phyloP scores from a whole-genome alignment of 2,113 vertebrate genomes.

The Lasiurus cinereus region DNA sequence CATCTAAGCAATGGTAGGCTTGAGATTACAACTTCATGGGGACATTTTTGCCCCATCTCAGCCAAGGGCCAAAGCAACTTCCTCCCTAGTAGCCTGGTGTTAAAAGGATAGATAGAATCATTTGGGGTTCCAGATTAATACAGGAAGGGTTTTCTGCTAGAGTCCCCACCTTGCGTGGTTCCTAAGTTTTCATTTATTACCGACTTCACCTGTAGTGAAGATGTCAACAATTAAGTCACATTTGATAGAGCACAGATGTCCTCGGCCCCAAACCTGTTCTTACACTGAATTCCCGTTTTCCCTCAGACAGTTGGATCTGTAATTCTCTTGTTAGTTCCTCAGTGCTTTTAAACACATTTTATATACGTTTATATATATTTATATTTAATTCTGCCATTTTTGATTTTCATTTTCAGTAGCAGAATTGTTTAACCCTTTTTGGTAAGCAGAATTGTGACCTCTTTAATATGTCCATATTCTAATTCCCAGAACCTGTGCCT shows the following conservation, averaged over 20 bases:
- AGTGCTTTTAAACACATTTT: not conserved
- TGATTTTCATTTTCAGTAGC: not conserved
- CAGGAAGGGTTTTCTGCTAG: not conserved
- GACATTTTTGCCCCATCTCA: not conserved
- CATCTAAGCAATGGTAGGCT: not conserved
- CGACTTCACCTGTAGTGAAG: not conserved
- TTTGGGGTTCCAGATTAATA: not conserved
- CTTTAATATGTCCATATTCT: not conserved
- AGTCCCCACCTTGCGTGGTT: not conserved
- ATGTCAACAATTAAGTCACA: not conserved
- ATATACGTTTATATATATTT: not conserved
- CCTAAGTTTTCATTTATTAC: not conserved
- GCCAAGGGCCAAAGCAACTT: not conserved
- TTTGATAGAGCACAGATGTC: not conserved
- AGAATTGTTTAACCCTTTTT: not conserved
- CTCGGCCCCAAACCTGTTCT: not conserved
- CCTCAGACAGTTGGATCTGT: not conserved
- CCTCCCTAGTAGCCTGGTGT: not conserved
- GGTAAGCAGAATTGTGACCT: not conserved
- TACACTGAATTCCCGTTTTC: not conserved
- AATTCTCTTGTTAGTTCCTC: not conserved
- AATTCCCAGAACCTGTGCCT: not conserved
- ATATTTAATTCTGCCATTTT: not conserved
- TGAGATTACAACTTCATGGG: not conserved
- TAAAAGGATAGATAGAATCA: not conserved